These are phyloP conservation scores for Camponotus floridanus DNA, from an alignment of 1,140 invertebrate genomes.

Conservation along the genomic window DNA sequence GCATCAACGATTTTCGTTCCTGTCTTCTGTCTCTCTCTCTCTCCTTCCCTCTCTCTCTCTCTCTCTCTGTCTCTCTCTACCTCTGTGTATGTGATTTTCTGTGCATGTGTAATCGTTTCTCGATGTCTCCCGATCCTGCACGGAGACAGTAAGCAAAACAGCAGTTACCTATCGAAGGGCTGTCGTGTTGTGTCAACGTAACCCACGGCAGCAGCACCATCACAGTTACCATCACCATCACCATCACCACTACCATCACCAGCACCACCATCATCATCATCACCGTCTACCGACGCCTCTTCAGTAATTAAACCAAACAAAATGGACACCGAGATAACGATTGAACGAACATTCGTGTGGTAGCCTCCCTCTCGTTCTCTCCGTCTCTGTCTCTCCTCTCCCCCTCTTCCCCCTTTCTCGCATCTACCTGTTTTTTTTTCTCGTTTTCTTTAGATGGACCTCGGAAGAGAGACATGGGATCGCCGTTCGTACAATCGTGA, in stretches of 20 bases:
- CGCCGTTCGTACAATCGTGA: conserved; percentile 76
- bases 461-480: conserved; percentile 72
- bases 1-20: not conserved
- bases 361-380: conserved; percentile 45
- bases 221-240: not conserved
- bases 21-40: not conserved
- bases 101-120: conserved; percentile 7
- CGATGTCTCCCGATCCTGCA: conserved; percentile 1
- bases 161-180: conserved; percentile 63
- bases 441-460: conserved; percentile 76
- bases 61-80: not conserved
- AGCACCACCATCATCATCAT: not conserved
- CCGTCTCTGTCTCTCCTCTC: not conserved
- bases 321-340: conserved; percentile 86
- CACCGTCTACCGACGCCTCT: conserved; percentile 79
- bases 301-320: conserved; percentile 86
- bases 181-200: conserved; percentile 84
- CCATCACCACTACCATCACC: not conserved
- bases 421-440: not conserved
- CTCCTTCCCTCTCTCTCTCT: not conserved
- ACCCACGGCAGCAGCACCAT: conserved; percentile 81
- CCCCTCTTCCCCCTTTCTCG: not conserved
- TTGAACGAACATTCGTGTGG: conserved; percentile 80
- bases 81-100: not conserved
- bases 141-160: not conserved